phyloP scores from a whole-genome alignment of 2,888 invertebrate genomes.

The Calameuta pallipes region DNA sequence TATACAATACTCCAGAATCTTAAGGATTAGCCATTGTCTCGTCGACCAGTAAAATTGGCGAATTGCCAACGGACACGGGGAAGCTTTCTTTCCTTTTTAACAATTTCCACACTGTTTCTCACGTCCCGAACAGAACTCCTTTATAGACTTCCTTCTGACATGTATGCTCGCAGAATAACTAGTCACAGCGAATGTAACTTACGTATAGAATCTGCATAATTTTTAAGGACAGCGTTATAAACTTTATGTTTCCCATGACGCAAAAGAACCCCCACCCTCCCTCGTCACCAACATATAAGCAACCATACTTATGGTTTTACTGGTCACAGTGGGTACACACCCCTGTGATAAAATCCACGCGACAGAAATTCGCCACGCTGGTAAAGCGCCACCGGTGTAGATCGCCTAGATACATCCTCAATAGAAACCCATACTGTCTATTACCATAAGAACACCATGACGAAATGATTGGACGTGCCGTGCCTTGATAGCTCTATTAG shows the following conservation, averaged over 20 bases:
- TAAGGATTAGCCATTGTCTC: not conserved
- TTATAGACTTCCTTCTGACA: not conserved
- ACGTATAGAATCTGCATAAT: constrained; percentile 23
- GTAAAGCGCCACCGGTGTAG: constrained; percentile 27
- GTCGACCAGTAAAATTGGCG: not conserved
- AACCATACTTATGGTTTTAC: constrained; percentile 42
- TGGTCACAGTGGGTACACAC: constrained; percentile 63
- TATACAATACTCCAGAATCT: not conserved
- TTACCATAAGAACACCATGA: constrained; percentile 62
- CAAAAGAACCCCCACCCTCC: constrained; percentile 31
- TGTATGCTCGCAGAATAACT: not conserved
- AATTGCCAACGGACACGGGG: not conserved
- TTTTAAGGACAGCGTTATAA: constrained; percentile 38
- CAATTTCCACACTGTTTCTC: not conserved
- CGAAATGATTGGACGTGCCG: constrained; percentile 55
- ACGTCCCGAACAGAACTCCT: not conserved
- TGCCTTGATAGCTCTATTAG: constrained; percentile 55
- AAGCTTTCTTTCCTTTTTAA: not conserved
- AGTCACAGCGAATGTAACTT: not conserved
- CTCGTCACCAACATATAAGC: not conserved
- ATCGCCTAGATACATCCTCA: constrained; percentile 19
- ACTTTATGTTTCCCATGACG: constrained; percentile 58
- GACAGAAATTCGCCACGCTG: constrained; percentile 59
- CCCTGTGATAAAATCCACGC: constrained; percentile 60
- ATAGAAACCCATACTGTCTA: constrained; percentile 54